Percentiles rank a stretch among this genome's conserved stretches.
phyloP scores from a whole-genome alignment of 1,140 invertebrate genomes.

The Coboldia fuscipes region DNA sequence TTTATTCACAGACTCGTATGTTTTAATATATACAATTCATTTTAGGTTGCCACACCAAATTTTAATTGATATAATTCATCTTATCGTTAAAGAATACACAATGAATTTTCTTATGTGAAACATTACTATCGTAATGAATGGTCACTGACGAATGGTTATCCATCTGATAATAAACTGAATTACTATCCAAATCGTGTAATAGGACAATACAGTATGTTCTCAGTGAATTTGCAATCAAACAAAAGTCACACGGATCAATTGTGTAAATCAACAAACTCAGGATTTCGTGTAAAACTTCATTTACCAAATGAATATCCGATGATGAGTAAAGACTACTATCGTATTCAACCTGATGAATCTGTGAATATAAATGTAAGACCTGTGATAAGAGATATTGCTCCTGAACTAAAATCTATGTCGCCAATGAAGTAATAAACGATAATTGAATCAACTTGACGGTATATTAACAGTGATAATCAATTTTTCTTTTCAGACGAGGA shows the following conservation, averaged over 20 bases:
- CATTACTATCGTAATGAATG: not conserved
- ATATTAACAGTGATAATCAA: no score
- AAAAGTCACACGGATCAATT: no score
- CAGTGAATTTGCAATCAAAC: no score
- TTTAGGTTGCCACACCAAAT: not conserved
- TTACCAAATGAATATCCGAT: conserved; percentile 33
- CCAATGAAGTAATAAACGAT: conserved; percentile 17
- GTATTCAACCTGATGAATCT: not conserved
- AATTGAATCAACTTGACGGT: not conserved
- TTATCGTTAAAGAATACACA: no score
- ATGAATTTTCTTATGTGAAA: no score
- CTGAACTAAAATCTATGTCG: conserved; percentile 28
- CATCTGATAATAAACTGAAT: not conserved
- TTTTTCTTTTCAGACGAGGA: conserved; percentile 24
- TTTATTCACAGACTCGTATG: conserved; percentile 18
- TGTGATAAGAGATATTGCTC: conserved; percentile 35
- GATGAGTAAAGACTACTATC: conserved; percentile 29
- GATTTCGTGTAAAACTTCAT: conserved; percentile 31
- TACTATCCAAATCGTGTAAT: not conserved
- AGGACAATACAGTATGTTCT: no score
- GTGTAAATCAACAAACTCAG: conserved; percentile 25
- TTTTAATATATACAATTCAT: not conserved
- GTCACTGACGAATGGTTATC: not conserved
- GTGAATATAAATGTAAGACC: conserved; percentile 33
- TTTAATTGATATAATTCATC: not conserved